Base-by-base conservation (phyloP, 2,888 invertebrate species). In the Lepidochrysops patricia region DNA sequence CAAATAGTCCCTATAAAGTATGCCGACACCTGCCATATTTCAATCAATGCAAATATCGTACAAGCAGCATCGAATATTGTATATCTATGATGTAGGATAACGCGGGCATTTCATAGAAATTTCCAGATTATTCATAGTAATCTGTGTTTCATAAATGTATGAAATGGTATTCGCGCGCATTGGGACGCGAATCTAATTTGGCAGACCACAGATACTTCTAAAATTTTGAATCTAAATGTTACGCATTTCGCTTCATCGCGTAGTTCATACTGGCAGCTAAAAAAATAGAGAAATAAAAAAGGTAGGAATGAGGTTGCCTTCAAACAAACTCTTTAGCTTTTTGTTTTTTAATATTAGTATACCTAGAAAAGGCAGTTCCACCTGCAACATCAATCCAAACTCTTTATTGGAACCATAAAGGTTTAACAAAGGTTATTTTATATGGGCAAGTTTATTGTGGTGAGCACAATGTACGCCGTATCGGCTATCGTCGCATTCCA, bases 141-240 rank as follows among this genome's bases (percentile, higher is more conserved):
- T n/a, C n/a, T n/a, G n/a, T 19, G n/a, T 19, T 26, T 12, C 50
- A 32, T 27, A 50, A 35, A 48, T 58, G n/a, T n/a, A n/a, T n/a
- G n/a, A n/a, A 57, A 13, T 37, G 27, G 23, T 34, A 15, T 27
- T 49, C 19, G 29, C 19, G 23, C 34, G 48, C 49, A 52, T 35
- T 43, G 48, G 50, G 49, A 62, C 61, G 61, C 57, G 12, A 64
- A 62, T 62, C 62, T 61, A 60, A 62, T 57, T 56, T 62, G 66
- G 64, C 63, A 62, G 62, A n/a, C n/a, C n/a, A n/a, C n/a, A n/a
- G n/a, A n/a, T n/a, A n/a, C n/a, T n/a, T n/a, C n/a, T n/a, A n/a
- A n/a, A n/a, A n/a, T n/a, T n/a, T 19, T 34, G 12, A 23, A 26
- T 50, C 52, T 25, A 58, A 58, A 58, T 58, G 34, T 48, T 48